phyloP scores from a whole-genome alignment of 2,888 invertebrate species.

The Abrostola triplasia region DNA sequence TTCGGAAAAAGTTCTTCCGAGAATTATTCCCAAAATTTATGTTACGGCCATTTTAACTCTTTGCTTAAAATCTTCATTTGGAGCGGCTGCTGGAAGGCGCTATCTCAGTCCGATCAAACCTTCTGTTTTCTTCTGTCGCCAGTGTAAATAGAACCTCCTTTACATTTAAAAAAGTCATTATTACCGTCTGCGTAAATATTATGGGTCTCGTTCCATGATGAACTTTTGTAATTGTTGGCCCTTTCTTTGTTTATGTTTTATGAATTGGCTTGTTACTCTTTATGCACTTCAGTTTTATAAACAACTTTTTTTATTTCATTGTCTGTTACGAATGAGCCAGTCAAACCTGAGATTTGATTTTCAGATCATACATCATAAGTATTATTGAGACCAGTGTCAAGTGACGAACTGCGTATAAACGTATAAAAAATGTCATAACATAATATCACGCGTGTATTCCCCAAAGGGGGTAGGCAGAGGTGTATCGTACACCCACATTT shows the following conservation, averaged over 20 bases:
- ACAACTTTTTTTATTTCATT: no score
- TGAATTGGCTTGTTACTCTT: slow-evolving; percentile 39
- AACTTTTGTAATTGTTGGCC: slow-evolving; percentile 28
- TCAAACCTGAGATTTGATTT: no score
- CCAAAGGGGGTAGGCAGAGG: no score
- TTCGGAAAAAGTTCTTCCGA: slow-evolving; percentile 46
- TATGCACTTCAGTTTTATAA: slow-evolving; percentile 6
- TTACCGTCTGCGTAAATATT: slow-evolving; percentile 50
- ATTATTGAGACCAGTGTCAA: no score
- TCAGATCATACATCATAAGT: no score
- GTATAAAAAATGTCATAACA: no score
- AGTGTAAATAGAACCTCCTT: slow-evolving; percentile 43
- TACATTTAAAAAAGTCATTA: slow-evolving; percentile 36
- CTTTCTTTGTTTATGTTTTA: slow-evolving; percentile 35
- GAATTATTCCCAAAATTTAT: slow-evolving; percentile 53
- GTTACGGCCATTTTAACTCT: slow-evolving; percentile 54
- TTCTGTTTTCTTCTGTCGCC: slow-evolving; percentile 54
- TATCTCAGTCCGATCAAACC: slow-evolving; percentile 51
- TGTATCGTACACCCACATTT: no score
- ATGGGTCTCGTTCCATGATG: slow-evolving; percentile 28
- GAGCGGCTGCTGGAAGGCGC: slow-evolving; percentile 42
- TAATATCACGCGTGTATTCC: no score
- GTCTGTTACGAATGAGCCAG: no score
- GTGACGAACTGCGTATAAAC: no score
- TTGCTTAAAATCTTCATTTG: slow-evolving; percentile 56